A percentile compares a stretch with the other conserved stretches of the same genome.
These are phyloP conservation scores for Cheilosia vulpina DNA, from an alignment of 2,888 invertebrate species.

Conservation along the genomic window DNA sequence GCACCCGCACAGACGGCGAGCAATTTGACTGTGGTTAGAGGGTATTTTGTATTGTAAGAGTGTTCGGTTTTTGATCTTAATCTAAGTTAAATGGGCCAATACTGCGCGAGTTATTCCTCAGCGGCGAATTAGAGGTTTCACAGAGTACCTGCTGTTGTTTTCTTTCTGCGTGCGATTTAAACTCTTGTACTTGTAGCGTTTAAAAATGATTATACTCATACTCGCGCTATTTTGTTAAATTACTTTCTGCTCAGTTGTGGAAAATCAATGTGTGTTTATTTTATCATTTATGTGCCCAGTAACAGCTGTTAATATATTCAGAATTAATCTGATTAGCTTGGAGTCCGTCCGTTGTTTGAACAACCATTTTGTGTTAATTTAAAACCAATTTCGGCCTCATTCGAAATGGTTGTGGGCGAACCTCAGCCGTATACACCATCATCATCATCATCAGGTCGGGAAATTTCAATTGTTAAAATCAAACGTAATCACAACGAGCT, in stretches of 20 bases:
- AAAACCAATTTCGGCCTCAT: slow-evolving; percentile 63
- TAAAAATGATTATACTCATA: background rate
- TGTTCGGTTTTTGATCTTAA: slow-evolving; percentile 35
- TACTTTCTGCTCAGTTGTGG: slow-evolving; percentile 29
- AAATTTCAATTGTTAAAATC: slow-evolving; percentile 63
- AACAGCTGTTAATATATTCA: slow-evolving; percentile 71
- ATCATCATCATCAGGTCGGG: slow-evolving; percentile 29
- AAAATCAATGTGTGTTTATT: slow-evolving; percentile 60
- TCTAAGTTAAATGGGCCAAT: slow-evolving; percentile 3
- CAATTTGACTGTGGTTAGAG: slow-evolving; percentile 30
- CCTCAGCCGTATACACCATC: slow-evolving; percentile 32
- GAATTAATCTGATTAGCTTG: slow-evolving; percentile 73
- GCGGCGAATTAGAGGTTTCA: background rate
- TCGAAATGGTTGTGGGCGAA: slow-evolving; percentile 22
- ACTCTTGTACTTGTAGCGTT: background rate
- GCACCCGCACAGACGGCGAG: background rate
- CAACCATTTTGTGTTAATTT: slow-evolving; percentile 67
- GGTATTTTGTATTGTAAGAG: slow-evolving; percentile 19
- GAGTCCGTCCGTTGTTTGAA: slow-evolving; percentile 58
- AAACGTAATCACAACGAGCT: slow-evolving; percentile 59
- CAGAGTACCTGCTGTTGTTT: too few species aligned
- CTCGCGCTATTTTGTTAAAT: background rate
- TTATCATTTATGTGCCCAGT: slow-evolving; percentile 46
- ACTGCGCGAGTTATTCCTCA: slow-evolving; percentile 26
- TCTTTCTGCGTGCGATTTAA: background rate